phyloP scores from a whole-genome alignment of 30 jellyfish, hydroid and myxozoan species.

The Haliclystus octoradiatus region DNA sequence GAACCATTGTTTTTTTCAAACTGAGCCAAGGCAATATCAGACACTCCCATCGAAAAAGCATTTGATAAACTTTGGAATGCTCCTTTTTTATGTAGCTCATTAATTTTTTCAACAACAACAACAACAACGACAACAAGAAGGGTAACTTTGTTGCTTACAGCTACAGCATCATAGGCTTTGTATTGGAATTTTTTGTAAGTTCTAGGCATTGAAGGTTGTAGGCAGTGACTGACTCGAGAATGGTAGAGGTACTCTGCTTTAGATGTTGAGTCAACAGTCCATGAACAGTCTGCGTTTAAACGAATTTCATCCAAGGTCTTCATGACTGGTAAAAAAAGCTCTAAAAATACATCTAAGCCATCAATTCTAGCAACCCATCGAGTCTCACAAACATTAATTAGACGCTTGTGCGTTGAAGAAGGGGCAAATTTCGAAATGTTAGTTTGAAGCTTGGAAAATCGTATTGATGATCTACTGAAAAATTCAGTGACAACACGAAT shows the following conservation, averaged over 20 bases:
- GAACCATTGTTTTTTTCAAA: too few species aligned
- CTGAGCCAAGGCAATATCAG: too few species aligned
- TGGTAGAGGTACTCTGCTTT: slow-evolving; percentile 9
- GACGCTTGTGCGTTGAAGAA: not conserved
- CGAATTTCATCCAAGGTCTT: slow-evolving; percentile 5
- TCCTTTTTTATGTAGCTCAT: not conserved
- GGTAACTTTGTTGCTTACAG: not conserved
- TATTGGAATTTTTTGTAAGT: too few species aligned
- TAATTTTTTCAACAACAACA: too few species aligned
- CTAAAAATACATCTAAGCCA: slow-evolving; percentile 16
- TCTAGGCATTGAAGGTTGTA: slow-evolving; percentile 21
- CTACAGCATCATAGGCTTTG: slow-evolving; percentile 30
- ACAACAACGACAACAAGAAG: slow-evolving; percentile 10
- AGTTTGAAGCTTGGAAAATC: too few species aligned
- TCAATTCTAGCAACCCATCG: slow-evolving; percentile 36
- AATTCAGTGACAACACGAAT: too few species aligned
- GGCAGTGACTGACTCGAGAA: slow-evolving; percentile 20
- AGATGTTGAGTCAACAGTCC: slow-evolving; percentile 1
- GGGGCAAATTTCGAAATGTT: too few species aligned
- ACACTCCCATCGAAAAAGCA: too few species aligned
- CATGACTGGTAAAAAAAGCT: slow-evolving; percentile 1
- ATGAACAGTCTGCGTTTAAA: slow-evolving; percentile 5
- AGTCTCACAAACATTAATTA: slow-evolving; percentile 26
- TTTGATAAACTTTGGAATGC: not conserved
- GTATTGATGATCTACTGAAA: too few species aligned